Percentiles rank a stretch among this genome's conserved stretches.
Evolutionary conservation across 2,888 invertebrate genomes (phyloP).

Genomic region (Polydrusus pterygomalis): DNA sequence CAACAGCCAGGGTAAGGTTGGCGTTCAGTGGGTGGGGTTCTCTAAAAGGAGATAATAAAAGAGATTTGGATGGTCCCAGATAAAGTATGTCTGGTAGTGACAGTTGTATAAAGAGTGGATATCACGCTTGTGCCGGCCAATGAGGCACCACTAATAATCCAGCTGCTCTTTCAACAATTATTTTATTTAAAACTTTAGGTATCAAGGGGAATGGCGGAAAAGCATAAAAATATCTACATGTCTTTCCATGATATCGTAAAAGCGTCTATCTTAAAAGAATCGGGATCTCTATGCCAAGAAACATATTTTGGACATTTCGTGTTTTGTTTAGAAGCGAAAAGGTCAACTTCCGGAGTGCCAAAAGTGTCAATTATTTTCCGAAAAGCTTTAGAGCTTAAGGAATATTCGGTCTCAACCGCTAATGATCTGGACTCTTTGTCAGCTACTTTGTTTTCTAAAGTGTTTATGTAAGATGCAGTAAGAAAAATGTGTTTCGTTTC

Average conservation of each 20-base stretch:
- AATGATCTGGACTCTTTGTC: conserved; percentile 27
- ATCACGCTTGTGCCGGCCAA: conserved; percentile 32
- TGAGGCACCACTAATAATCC: conserved; percentile 17
- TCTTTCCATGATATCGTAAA: conserved; percentile 23
- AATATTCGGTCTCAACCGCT: conserved; percentile 44
- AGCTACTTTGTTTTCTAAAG: conserved; percentile 14
- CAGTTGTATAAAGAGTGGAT: conserved; percentile 21
- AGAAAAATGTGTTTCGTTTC: neutral
- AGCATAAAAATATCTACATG: conserved; percentile 26
- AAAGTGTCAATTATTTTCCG: neutral
- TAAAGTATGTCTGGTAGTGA: conserved; percentile 11
- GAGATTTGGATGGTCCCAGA: conserved; percentile 14
- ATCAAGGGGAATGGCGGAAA: conserved; percentile 29
- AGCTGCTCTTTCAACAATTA: conserved; percentile 3
- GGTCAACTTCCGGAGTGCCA: conserved; percentile 6
- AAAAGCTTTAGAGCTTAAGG: conserved; percentile 7
- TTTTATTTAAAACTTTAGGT: conserved; percentile 29
- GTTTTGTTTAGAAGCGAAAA: conserved; percentile 12
- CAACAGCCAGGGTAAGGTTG: conserved; percentile 36
- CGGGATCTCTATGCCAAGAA: conserved; percentile 24
- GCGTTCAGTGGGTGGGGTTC: conserved; percentile 16
- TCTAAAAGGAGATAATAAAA: conserved; percentile 33
- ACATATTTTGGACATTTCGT: conserved; percentile 22
- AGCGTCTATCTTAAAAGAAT: conserved; percentile 11
- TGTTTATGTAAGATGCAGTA: conserved; percentile 26